Base-by-base conservation (phyloP, 2,888 invertebrate genomes). In the Polydrusus tereticollis region DNA sequence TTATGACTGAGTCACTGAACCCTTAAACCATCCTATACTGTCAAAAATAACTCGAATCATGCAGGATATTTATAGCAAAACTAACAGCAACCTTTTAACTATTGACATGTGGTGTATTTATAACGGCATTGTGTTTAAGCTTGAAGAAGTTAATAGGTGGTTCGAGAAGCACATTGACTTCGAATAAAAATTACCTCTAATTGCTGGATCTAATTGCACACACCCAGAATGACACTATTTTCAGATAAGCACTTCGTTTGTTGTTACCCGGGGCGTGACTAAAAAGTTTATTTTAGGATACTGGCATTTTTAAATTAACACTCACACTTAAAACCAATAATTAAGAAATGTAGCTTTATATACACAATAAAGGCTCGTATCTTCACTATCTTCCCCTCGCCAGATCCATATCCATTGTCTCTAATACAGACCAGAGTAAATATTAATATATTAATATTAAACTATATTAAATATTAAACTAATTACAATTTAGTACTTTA, bases 41-140 rank as follows among this genome's bases (percentile, higher is more conserved):
- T 69, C 69, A 69, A 69, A 69, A 68, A 68, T 62, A 69, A 52
- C 23, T 43, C 43, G 55, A 62, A 52, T 69, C 69, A 69, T 69
- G 63, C 69, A 69, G 69, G 69, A 55, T 63, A 69, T 69, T 69
- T 69, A 69, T 69, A 69, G 69, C 23, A 62, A 41, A 69, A 41
- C 68, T 68, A 63, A 62, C 69, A n/a, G n/a, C n/a, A 63, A 55
- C 63, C 69, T 63, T 63, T 68, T 52, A 59, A 50, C 45, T 69
- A 69, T 62, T 63, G 63, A 47, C 63, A 63, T 26, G 68, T 38
- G 10, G 50, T 62, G 6, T 63, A 69, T 69, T 63, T 63, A 63
- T 69, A 69, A 69, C 62, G 29, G 26, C 12, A 29, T 57, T 43
- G 16, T 41, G 50, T 57, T 57, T 33, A 57, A n/a, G 38, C 18